Conservation (phyloP, 1,140 invertebrate species). For the Drosophila baimaii region DNA sequence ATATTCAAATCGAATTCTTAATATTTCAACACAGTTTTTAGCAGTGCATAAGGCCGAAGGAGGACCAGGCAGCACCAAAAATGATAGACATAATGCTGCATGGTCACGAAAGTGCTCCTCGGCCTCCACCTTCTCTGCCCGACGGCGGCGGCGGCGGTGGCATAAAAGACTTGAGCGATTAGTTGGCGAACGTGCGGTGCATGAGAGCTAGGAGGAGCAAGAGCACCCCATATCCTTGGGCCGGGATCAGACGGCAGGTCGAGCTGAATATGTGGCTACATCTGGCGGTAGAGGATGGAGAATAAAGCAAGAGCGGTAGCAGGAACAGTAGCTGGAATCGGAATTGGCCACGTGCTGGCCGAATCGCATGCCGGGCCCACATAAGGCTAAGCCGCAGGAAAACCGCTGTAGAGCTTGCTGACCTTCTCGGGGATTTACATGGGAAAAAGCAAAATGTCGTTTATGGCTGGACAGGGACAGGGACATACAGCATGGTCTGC, state of each 20-base stretch:
- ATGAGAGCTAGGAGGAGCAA: slow-evolving; percentile 49
- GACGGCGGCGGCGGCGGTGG: slow-evolving; percentile 32
- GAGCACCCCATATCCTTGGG: slow-evolving; percentile 16
- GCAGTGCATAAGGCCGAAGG: neutral
- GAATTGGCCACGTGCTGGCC: slow-evolving; percentile 57
- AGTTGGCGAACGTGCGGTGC: slow-evolving; percentile 73
- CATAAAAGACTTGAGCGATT: slow-evolving; percentile 81
- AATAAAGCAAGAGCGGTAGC: neutral
- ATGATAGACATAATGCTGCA: slow-evolving; percentile 61
- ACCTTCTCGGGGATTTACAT: slow-evolving; percentile 63
- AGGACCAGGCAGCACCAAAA: neutral
- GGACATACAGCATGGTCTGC: slow-evolving; percentile 7
- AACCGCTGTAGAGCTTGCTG: slow-evolving; percentile 48
- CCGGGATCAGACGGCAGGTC: slow-evolving; percentile 14
- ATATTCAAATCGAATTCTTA: neutral
- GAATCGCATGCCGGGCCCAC: slow-evolving; percentile 24
- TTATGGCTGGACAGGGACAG: slow-evolving; percentile 40
- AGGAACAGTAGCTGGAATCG: slow-evolving; percentile 7
- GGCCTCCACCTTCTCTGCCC: slow-evolving; percentile 14
- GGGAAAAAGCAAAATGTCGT: slow-evolving; percentile 59
- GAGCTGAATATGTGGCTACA: neutral
- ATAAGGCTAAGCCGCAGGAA: slow-evolving; percentile 45
- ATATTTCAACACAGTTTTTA: no score
- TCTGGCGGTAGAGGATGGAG: neutral
- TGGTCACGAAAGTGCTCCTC: slow-evolving; percentile 60